Evolutionary conservation across 2,888 invertebrate species (phyloP).

Genomic region (Phalera bucephala): DNA sequence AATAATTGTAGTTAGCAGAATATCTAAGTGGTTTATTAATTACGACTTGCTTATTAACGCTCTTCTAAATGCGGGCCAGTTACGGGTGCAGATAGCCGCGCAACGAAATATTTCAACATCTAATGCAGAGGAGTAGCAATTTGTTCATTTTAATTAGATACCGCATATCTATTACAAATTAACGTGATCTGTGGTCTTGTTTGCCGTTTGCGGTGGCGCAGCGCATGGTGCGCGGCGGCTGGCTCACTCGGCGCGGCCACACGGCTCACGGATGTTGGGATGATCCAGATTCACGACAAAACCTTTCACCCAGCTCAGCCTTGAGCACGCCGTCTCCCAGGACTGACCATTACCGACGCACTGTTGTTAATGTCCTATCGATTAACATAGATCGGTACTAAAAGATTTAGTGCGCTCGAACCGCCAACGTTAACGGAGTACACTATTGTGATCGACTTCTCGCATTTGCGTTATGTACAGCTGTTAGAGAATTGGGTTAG

Average conservation of each 20-base stretch:
- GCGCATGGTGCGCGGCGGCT: conserved; percentile 4
- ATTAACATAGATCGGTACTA: conserved; percentile 73
- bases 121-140: neutral
- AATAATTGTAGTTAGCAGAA: too few species aligned
- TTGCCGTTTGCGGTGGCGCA: conserved; percentile 6
- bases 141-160: neutral
- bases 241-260: conserved; percentile 10
- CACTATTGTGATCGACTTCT: conserved; percentile 51
- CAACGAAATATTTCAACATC: neutral
- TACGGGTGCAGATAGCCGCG: neutral
- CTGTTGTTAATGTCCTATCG: conserved; percentile 72
- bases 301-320: conserved; percentile 76
- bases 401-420: conserved; percentile 60
- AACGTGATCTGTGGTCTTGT: neutral
- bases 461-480: conserved; percentile 38
- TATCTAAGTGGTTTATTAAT: too few species aligned
- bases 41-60: neutral
- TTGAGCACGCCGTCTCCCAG: conserved; percentile 61
- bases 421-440: conserved; percentile 46
- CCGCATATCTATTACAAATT: conserved; percentile 6
- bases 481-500: conserved; percentile 28
- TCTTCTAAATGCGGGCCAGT: neutral
- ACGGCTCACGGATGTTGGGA: conserved; percentile 50
- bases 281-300: conserved; percentile 74
- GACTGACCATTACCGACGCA: conserved; percentile 73